Base-by-base conservation (phyloP, 2,113 vertebrate genomes). In the Odontophorus gujanensis region DNA sequence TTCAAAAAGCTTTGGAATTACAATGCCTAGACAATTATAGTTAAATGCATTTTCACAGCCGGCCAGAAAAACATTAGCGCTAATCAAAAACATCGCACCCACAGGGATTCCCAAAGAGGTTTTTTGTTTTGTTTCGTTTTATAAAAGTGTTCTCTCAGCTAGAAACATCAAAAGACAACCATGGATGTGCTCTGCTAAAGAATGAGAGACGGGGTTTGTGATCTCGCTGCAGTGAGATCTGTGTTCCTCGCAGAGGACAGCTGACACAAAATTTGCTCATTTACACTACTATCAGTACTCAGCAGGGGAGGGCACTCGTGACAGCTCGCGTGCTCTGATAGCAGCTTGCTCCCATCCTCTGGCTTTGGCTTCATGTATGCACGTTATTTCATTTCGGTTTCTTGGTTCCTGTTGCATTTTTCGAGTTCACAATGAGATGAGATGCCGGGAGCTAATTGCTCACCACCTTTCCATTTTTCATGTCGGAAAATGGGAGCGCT, bases 21-120 rank as follows among this genome's bases (percentile, higher is more conserved):
- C 94, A 96, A 83, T 95, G 96, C 96, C 87, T 94, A 86, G 71
- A 92, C 96, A 96, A 97, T 97, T 97, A 97, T 24, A 94, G 93
- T 96, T 97, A 97, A 97, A 97, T 94, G 96, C 95, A 84, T 96
- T 97, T 97, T 97, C 96, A 96, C 96, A 96, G 96, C 95, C 72
- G n/a, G 94, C 95, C 96, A 95, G 92, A 90, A 95, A 93, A 96
- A 97, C 96, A 95, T 97, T 96, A 97, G 85, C 88, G 90, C 95
- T 96, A 97, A 97, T 97, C 96, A 97, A 95, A 97, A 97, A 79
- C 97, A 97, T 93, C 3, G 10, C 26, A 57, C 91, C 82, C 79
- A 94, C 77, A 51, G 92, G 94, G 94, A 96, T 96, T 94, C 96
- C 96, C 92, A 85, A 84, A 59, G 78, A 95, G 86, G 42, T 47